Percentiles rank a stretch among this genome's conserved stretches.
Evolutionary conservation across 2,113 vertebrate species (phyloP).

Genomic region (Nyctibius bracteatus): DNA sequence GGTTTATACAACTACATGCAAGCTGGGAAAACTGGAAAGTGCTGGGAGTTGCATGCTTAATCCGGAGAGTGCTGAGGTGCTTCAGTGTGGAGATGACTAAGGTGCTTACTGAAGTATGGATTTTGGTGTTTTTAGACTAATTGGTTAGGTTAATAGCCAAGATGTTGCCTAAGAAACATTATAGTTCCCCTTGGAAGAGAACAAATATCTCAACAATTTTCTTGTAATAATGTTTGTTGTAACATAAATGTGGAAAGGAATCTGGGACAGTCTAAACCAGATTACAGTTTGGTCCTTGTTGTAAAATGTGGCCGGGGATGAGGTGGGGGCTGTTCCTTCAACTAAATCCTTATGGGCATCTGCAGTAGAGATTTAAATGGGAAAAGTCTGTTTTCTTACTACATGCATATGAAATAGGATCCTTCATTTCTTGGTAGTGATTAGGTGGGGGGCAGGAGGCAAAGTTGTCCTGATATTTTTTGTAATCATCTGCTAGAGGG

Average conservation of each 20-base stretch:
- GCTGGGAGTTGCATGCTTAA: not conserved
- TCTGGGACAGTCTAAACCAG: not conserved
- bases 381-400: not conserved
- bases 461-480: not conserved
- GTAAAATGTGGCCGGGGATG: not conserved
- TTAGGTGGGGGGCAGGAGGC: accelerated
- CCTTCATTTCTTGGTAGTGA: not conserved
- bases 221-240: not conserved
- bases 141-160: not conserved
- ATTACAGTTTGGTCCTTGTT: not conserved
- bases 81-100: not conserved
- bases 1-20: not conserved
- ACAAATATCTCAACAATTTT: no score
- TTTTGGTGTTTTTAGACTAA: not conserved
- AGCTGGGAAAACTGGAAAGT: not conserved
- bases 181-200: not conserved
- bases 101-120: not conserved
- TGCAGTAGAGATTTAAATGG: not conserved
- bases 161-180: not conserved
- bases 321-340: not conserved
- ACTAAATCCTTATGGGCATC: not conserved
- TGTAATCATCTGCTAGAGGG: not conserved
- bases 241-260: not conserved
- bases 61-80: not conserved
- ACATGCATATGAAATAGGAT: not conserved